These are phyloP conservation scores for Paralvinella palmiformis DNA, from an alignment of 1,140 invertebrate species.

Conservation along the genomic window DNA sequence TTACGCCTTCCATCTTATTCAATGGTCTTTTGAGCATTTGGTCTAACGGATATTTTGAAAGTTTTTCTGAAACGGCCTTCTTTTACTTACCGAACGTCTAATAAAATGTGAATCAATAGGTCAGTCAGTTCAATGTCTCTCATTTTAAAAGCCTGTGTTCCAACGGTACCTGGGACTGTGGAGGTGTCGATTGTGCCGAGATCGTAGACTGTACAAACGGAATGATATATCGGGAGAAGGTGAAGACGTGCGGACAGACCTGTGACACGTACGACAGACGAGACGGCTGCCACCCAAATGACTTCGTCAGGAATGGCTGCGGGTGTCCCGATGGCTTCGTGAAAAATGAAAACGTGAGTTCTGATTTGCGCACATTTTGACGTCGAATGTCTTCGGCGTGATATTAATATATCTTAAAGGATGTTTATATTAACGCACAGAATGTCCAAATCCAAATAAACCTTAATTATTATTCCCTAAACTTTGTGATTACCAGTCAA, in stretches of 20 bases:
- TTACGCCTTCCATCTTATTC: neutral
- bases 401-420: too few relatives aligned
- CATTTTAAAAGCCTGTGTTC: conserved; percentile 11
- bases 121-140: too few relatives aligned
- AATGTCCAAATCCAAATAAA: too few relatives aligned
- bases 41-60: neutral
- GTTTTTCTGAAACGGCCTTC: neutral
- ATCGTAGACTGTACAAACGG: conserved; percentile 20
- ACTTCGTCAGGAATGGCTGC: neutral
- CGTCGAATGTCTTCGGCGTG: too few relatives aligned
- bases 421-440: too few relatives aligned
- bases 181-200: conserved; percentile 15
- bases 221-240: conserved; percentile 18
- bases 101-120: too few relatives aligned
- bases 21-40: neutral
- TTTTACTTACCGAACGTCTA: too few relatives aligned
- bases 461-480: too few relatives aligned
- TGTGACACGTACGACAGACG: neutral
- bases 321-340: neutral
- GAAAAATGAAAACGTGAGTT: neutral
- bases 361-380: neutral
- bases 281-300: neutral
- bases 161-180: conserved; percentile 22
- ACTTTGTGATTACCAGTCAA: too few relatives aligned
- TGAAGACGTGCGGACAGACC: neutral